phyloP scores from a whole-genome alignment of 1,140 invertebrate species.

The Scaptomyza montana region DNA sequence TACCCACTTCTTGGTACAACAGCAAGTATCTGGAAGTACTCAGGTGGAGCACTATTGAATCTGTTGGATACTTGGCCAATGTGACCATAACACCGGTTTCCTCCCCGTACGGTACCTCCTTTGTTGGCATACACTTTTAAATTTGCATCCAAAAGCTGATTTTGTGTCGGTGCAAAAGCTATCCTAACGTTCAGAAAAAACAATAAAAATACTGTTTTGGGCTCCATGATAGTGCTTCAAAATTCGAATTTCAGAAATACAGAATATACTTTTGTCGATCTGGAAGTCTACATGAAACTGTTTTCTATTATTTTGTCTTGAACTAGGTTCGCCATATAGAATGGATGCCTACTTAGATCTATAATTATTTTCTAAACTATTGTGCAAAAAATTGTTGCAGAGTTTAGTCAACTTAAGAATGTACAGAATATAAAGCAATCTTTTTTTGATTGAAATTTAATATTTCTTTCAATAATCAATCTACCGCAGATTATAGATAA shows the following conservation, averaged over 20 bases:
- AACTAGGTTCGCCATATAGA: too few species aligned
- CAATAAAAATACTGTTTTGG: not conserved
- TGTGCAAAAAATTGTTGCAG: too few species aligned
- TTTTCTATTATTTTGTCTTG: too few species aligned
- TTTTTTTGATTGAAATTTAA: not conserved
- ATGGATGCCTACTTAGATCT: too few species aligned
- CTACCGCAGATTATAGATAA: constrained; percentile 48
- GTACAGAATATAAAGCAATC: too few species aligned
- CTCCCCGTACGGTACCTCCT: constrained; percentile 25
- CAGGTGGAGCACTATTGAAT: constrained; percentile 9
- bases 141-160: not conserved
- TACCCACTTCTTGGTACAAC: constrained; percentile 5
- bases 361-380: too few species aligned
- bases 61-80: constrained; percentile 6
- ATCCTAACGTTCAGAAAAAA: not conserved
- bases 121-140: constrained; percentile 39
- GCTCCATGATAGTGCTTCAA: not conserved
- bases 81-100: constrained; percentile 29
- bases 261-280: not conserved
- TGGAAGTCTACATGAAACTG: too few species aligned
- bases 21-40: constrained; percentile 37
- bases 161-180: not conserved
- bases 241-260: too few species aligned
- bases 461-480: not conserved
- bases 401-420: too few species aligned